Base-by-base conservation (phyloP, 2,888 invertebrate genomes). In the Camponotus fellah region DNA sequence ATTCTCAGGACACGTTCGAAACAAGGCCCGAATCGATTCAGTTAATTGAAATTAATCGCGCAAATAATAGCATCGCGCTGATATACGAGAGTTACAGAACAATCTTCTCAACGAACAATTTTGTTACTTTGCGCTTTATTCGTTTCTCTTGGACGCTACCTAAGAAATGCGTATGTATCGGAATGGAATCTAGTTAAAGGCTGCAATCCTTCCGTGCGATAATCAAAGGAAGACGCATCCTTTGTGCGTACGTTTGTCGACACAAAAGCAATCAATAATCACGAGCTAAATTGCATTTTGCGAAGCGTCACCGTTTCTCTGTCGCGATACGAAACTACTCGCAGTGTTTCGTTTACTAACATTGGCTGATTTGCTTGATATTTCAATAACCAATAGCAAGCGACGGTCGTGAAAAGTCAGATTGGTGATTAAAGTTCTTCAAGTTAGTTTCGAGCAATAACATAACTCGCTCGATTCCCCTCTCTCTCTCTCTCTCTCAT, bases 361-460 rank as follows among this genome's bases (percentile, higher is more conserved):
- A 84, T 83, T 86, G 80, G 21, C 66, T 82, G 82, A 90, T 86
- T 83, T 66, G 64, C 69, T 64, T 76, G 83, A 84, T 79, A 85
- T 83, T 85, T 87, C 85, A 79, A 89, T 86, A 66, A 75, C 58
- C 65, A 66, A 72, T 77, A 14, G 34, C 53, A 60, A 75, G 17
- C 46, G 21, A 14, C 65, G 86, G 82, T 86, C 84, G 40, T 9
- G 83, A 85, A 89, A 85, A 88, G 87, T 87, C 88, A 84, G 64
- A 40, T n/a, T 2, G n/a, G 21, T 32, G 64, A 43, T 12, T 32
- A 37, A 76, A 10, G 14, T 62, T 4, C 46, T 64, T 26, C 53
- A 17, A 17, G 8, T 34, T 9, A 64, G 21, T 56, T 68, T 77
- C n/a, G 56, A 66, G n/a, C 46, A 37, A 75, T 43, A 17, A 43